Base-by-base conservation (phyloP, 2,797 vertebrate species). In the Enteromius treurensis region DNA sequence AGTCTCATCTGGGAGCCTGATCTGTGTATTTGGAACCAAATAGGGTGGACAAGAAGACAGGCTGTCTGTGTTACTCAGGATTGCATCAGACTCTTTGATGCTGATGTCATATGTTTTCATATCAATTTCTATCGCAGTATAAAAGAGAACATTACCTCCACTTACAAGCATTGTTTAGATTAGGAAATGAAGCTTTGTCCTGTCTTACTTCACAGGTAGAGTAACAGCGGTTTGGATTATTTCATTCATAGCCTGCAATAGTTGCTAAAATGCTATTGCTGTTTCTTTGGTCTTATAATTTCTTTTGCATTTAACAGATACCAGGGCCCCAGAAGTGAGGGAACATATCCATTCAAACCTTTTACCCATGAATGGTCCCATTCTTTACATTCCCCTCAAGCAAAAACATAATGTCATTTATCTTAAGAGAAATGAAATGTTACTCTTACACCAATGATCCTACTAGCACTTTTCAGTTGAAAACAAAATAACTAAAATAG, bases 61-160 rank as follows among this genome's bases (percentile, higher is more conserved):
- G n/a, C 65, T 75, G 40, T 60, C 85, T 60, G 40, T 42, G 58
- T 85, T 85, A 77, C 87, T 70, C 79, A 19, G 70, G 64, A 79
- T 88, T 88, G 75, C 85, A 83, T 86, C 83, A 88, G 85, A 62
- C 9, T 32, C 82, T 86, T 86, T 84, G 82, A 80, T 80, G 77
- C 69, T 86, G 67, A 77, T 86, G 85, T 83, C 77, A 77, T 80
- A 45, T 45, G 40, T 67, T 81, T 69, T 83, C 42, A 51, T 53
- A 83, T 77, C 40, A 71, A 65, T 86, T 81, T 45, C 45, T 47
- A 45, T 37, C 10, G 19, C 68, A 51, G 23, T 69, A 70, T 58
- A 79, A 77, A 40, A 26, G 34, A 51, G 51, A 60, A 65, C 53
- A 69, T 69, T 19, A 51, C 21, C 64, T 55, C 58, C 68, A 15